Conservation (phyloP, 2,797 vertebrate species). For the Oophaga sylvatica region DNA sequence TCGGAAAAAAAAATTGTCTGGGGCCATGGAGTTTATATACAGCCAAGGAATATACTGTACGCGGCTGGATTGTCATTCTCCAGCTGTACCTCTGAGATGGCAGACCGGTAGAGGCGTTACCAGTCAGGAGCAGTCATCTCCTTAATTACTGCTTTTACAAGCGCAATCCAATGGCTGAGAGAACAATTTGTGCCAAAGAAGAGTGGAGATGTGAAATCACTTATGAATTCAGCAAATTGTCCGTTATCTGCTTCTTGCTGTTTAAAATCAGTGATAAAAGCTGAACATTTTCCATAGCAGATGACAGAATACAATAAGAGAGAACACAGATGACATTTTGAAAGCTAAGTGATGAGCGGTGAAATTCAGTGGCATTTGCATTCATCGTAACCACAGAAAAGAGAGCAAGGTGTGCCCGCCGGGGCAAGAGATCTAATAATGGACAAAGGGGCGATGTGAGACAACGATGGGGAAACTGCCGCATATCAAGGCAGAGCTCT, state of each 20-base stretch:
- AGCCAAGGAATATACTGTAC: background rate
- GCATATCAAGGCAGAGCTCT: background rate
- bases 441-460: background rate
- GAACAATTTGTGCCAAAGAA: background rate
- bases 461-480: background rate
- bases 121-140: background rate
- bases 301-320: background rate
- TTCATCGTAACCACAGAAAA: background rate
- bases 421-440: background rate
- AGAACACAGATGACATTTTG: background rate
- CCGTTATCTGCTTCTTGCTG: conserved; percentile 4
- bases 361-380: background rate
- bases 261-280: conserved; percentile 15
- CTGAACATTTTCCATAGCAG: background rate
- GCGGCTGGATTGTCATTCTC: background rate
- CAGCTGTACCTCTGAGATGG: background rate
- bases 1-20: background rate
- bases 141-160: background rate
- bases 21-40: background rate
- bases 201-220: background rate
- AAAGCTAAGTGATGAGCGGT: background rate
- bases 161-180: background rate
- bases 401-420: background rate
- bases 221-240: background rate
- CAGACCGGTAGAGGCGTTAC: background rate